A percentile compares a stretch with the other conserved stretches of the same genome.
Conservation (phyloP, 2,888 invertebrate genomes). For the Serripes groenlandicus region DNA sequence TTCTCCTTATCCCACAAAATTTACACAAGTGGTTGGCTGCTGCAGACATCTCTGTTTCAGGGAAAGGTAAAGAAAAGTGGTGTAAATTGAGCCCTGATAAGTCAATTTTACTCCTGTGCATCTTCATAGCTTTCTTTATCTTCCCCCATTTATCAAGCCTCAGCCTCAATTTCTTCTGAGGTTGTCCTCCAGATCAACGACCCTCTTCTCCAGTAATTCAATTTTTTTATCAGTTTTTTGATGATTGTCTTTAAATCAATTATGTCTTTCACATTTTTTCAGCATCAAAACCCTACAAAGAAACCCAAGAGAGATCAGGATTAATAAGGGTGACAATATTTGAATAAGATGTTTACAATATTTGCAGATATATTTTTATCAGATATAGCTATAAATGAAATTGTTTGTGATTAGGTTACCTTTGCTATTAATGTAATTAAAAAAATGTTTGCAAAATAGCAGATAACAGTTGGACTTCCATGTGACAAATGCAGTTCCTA, state of each 20-base stretch:
- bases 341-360: too few relatives aligned
- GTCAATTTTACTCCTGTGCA: neutral
- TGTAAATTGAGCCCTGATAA: neutral
- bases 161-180: constrained; percentile 41
- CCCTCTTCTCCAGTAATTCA: constrained; percentile 70
- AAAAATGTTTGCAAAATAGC: too few relatives aligned
- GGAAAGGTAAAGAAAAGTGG: neutral
- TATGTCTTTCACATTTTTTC: constrained; percentile 75
- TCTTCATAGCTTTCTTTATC: neutral
- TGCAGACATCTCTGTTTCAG: too few relatives aligned
- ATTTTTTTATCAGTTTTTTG: constrained; percentile 79
- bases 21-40: neutral
- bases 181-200: constrained; percentile 71
- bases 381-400: too few relatives aligned
- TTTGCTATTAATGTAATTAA: too few relatives aligned
- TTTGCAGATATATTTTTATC: too few relatives aligned
- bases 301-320: neutral
- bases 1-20: neutral
- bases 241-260: constrained; percentile 76
- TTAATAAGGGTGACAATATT: too few relatives aligned
- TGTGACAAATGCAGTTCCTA: too few relatives aligned
- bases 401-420: too few relatives aligned
- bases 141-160: neutral
- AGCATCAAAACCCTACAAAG: constrained; percentile 68
- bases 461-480: too few relatives aligned